Base-by-base conservation (phyloP, 2,888 invertebrate genomes). In the Perizoma affinitatum region DNA sequence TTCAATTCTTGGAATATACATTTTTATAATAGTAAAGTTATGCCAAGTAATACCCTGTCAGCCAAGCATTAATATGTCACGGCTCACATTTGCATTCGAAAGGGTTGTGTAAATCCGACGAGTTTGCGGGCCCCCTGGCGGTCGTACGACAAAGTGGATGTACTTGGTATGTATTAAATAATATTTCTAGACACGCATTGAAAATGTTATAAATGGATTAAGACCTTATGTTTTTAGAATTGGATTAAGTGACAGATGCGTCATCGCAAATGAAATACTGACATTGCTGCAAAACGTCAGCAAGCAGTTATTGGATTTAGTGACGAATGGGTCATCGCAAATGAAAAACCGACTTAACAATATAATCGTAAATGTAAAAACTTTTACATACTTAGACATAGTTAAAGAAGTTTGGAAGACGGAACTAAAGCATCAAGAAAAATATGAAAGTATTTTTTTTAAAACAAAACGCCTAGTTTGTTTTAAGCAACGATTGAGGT, bases 51-150 rank as follows among this genome's bases (percentile, higher is more conserved):
- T 46, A 50, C 33, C 36, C 36, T 49, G 55, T 46, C 61, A 42
- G 46, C 40, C 49, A 57, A 55, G 75, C 73, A 79, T 83, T 82
- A 80, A 83, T 82, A 82, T 80, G 81, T 82, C 80, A 82, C 81
- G 80, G 72, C 65, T 71, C 61, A 67, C 68, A 83, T 83, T 84
- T 75, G 76, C 83, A 84, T 85, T 76, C 67, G 74, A 75, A 78
- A 78, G 72, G 74, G 66, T 70, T 64, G 59, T 51, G 67, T 67
- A 64, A 64, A 62, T 60, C 58, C 22, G 49, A 49, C 61, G 46
- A 61, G 67, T 70, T 63, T 67, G 66, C 60, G 63, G 71, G 66
- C 77, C 80, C 75, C 78, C 75, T 70, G 72, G 76, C 71, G 75
- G 69, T 55, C 9, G 52, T 63, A 62, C 63, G 66, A 72, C 73